These are phyloP conservation scores for Megamerina dolium DNA, from an alignment of 2,888 invertebrate genomes.

Conservation along the genomic window DNA sequence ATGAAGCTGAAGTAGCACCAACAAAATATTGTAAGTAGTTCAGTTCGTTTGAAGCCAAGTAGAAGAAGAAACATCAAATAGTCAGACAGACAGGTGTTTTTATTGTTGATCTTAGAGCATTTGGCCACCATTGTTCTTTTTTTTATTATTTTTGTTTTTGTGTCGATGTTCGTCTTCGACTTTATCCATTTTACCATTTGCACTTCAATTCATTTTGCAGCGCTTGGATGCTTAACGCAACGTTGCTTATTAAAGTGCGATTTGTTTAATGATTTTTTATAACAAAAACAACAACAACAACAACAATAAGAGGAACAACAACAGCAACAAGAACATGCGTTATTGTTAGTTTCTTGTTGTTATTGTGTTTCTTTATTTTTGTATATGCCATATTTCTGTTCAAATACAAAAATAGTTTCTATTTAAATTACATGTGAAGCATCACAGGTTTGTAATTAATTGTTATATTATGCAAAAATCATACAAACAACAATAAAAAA, in stretches of 20 bases:
- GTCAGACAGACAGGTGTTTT: too few species aligned
- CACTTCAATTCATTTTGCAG: constrained; percentile 41
- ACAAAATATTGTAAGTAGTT: too few species aligned
- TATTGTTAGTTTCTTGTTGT: constrained; percentile 8
- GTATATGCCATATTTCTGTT: constrained; percentile 12
- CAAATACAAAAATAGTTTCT: constrained; percentile 24
- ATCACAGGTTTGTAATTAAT: constrained; percentile 37
- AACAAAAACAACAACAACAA: too few species aligned
- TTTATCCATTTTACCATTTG: constrained; percentile 33
- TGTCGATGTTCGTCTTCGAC: constrained; percentile 11
- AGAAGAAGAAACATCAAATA: too few species aligned
- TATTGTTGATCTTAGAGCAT: too few species aligned
- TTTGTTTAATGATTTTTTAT: constrained; percentile 43
- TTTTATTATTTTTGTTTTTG: constrained; percentile 2
- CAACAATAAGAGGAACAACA: constrained; percentile 24
- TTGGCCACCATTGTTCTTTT: constrained; percentile 13
- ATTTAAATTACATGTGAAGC: constrained; percentile 36
- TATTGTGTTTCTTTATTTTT: constrained; percentile 17
- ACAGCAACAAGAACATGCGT: too few species aligned
- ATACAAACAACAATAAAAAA: too few species aligned
- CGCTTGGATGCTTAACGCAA: constrained; percentile 32
- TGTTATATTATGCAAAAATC: constrained; percentile 45
- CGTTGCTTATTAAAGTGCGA: constrained; percentile 40
- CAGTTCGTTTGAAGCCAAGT: too few species aligned
- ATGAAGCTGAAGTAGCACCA: too few species aligned